phyloP scores from a whole-genome alignment of 2,113 vertebrate species.

The Gallinago undulata region DNA sequence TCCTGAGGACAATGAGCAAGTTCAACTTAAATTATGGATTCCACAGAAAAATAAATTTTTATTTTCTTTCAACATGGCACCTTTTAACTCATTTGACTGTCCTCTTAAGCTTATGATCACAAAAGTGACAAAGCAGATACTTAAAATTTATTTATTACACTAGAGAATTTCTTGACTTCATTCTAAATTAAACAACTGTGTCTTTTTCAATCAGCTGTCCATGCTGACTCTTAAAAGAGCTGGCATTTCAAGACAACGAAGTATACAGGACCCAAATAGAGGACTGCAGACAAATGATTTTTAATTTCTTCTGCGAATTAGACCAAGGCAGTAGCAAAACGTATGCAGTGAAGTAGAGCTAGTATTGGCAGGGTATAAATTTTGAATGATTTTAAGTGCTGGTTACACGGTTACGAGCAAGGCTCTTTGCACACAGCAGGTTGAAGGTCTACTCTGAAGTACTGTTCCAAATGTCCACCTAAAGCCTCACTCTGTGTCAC shows the following conservation, averaged over 20 bases:
- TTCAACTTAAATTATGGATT: background rate
- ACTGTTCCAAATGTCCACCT: background rate
- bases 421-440: background rate
- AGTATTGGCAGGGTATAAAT: background rate
- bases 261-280: background rate
- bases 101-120: background rate
- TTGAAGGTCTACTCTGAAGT: background rate
- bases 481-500: background rate
- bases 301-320: background rate
- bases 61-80: background rate
- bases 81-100: background rate
- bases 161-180: background rate
- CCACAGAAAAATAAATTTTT: background rate
- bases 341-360: background rate
- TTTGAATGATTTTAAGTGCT: background rate
- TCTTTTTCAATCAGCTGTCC: background rate
- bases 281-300: background rate
- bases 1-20: background rate
- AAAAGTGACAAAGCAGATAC: background rate
- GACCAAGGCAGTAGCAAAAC: background rate
- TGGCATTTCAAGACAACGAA: background rate
- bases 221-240: background rate
- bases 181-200: background rate
- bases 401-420: background rate
- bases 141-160: background rate